Conservation (phyloP, 1,140 invertebrate genomes). For the Rhagoletis zephyria region DNA sequence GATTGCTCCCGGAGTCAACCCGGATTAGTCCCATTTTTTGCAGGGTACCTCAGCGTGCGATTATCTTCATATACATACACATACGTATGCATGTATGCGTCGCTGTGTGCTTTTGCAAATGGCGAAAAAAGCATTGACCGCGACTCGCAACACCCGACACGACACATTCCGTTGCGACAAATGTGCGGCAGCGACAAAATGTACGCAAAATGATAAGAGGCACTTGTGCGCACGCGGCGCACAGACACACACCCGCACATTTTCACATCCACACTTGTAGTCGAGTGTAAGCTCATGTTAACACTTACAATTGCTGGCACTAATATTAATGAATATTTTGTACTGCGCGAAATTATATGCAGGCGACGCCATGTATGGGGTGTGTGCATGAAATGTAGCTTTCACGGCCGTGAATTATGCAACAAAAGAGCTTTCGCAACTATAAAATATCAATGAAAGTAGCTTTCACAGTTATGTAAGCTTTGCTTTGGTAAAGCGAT, state of each 20-base stretch:
- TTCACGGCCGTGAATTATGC: not conserved
- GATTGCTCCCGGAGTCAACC: too few relatives aligned
- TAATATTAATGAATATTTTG: conserved; percentile 14
- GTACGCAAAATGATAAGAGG: not conserved
- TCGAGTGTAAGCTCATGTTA: not conserved
- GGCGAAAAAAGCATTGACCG: conserved; percentile 4
- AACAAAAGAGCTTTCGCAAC: not conserved
- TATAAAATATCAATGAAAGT: not conserved
- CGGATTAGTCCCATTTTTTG: too few relatives aligned
- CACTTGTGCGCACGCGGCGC: not conserved
- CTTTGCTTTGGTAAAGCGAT: too few relatives aligned
- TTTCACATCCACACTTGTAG: not conserved
- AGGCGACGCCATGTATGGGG: not conserved
- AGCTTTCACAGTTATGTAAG: too few relatives aligned
- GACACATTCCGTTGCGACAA: conserved; percentile 32
- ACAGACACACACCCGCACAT: not conserved
- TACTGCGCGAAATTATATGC: not conserved
- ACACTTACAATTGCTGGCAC: not conserved
- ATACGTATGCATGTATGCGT: not conserved
- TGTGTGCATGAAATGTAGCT: conserved; percentile 12
- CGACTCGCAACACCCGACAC: not conserved
- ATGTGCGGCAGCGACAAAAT: conserved; percentile 14
- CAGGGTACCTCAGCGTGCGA: not conserved
- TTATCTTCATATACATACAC: not conserved
- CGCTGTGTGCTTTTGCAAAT: not conserved